phyloP scores from a whole-genome alignment of 2,113 vertebrate genomes.

The Micromys minutus region DNA sequence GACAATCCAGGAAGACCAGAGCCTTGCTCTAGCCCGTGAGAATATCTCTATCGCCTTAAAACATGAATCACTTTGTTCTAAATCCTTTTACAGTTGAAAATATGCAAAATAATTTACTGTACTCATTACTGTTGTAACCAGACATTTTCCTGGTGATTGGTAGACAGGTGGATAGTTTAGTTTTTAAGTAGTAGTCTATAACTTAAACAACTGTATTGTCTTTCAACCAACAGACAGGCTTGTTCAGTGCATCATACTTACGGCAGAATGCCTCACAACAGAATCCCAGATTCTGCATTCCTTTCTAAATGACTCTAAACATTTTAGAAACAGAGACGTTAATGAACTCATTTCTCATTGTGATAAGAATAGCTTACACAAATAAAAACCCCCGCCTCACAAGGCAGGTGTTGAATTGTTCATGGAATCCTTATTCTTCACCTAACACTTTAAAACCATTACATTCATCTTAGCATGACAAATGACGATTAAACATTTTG shows the following conservation, averaged over 20 bases:
- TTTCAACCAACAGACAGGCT: not conserved
- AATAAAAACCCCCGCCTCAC: not conserved
- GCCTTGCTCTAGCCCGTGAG: not conserved
- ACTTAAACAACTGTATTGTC: conserved; percentile 34
- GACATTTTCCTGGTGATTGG: not conserved
- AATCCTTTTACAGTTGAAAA: not conserved
- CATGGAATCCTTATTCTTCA: not conserved
- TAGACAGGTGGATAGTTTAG: not conserved
- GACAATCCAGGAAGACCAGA: too few species aligned
- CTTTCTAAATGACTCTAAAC: not conserved
- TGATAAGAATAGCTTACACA: not conserved
- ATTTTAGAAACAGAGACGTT: not conserved
- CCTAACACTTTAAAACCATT: not conserved
- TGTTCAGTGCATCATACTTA: not conserved
- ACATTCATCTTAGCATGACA: conserved; percentile 1
- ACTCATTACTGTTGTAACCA: not conserved
- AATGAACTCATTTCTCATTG: not conserved
- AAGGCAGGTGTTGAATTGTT: conserved; percentile 30
- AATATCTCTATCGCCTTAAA: not conserved
- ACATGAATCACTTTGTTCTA: not conserved
- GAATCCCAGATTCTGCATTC: not conserved
- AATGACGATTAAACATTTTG: conserved; percentile 29
- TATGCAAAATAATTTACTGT: not conserved
- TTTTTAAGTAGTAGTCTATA: not conserved
- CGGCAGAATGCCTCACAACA: not conserved